A percentile compares a stretch with the other conserved stretches of the same genome.
phyloP scores from a whole-genome alignment of 1,140 invertebrate species.

The Rhopalosiphum maidis region DNA sequence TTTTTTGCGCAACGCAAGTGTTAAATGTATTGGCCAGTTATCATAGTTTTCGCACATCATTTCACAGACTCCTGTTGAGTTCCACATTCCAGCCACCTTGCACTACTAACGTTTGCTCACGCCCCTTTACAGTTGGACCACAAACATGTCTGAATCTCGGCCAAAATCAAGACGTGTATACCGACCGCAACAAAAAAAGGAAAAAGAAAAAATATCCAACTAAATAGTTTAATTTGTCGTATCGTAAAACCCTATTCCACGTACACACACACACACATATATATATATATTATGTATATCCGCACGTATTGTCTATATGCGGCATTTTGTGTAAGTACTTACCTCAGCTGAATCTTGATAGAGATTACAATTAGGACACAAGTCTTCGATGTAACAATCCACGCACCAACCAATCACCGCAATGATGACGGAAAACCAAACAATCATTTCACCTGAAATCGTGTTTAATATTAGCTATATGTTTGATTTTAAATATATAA shows the following conservation, averaged over 20 bases:
- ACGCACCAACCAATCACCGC: not conserved
- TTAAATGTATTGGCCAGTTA: not conserved
- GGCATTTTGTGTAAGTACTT: not conserved
- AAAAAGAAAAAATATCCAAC: not conserved
- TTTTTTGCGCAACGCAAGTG: not conserved
- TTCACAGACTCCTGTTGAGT: not conserved
- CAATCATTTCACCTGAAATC: conserved; percentile 43
- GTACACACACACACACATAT: no score
- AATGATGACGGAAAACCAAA: conserved; percentile 18
- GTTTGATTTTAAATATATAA: not conserved
- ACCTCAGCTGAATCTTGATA: conserved; percentile 54
- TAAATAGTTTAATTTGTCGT: not conserved
- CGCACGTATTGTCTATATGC: not conserved
- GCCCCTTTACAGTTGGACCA: not conserved
- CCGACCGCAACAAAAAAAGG: not conserved
- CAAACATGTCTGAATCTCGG: not conserved
- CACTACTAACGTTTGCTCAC: not conserved
- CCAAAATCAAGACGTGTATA: not conserved
- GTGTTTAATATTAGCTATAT: not conserved
- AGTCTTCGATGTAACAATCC: conserved; percentile 43
- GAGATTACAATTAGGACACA: conserved; percentile 52
- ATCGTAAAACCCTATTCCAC: not conserved
- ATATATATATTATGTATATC: not conserved
- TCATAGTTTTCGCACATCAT: not conserved
- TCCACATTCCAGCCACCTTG: not conserved